A percentile compares a stretch with the other conserved stretches of the same genome.
These are phyloP conservation scores for Pseudanteris insignis DNA, from an alignment of 2,888 invertebrate species.

Conservation along the genomic window DNA sequence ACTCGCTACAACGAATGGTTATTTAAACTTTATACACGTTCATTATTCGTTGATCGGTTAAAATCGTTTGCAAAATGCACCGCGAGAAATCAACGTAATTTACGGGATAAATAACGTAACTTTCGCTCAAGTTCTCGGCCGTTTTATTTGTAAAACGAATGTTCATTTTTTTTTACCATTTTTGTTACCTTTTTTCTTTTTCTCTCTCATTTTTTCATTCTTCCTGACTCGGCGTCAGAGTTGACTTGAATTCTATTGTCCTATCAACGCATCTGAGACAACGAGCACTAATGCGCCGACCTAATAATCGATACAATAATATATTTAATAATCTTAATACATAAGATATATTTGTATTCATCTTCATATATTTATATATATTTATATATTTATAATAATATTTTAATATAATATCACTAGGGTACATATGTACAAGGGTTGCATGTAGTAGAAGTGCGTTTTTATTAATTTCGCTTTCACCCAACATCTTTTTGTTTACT, in stretches of 20 bases:
- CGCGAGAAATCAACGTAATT: conserved; percentile 1
- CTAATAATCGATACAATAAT: conserved; percentile 63
- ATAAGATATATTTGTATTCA: conserved; percentile 61
- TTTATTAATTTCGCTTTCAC: conserved; percentile 5
- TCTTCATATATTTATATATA: conserved; percentile 57
- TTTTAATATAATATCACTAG: conserved; percentile 63
- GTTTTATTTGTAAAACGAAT: too few species aligned
- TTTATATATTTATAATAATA: conserved; percentile 57
- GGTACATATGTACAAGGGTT: conserved; percentile 65
- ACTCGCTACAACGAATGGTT: conserved; percentile 18
- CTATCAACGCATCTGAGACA: conserved; percentile 48
- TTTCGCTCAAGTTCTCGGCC: conserved; percentile 12
- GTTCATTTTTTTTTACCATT: too few species aligned
- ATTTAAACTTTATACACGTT: conserved; percentile 9
- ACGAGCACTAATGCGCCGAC: conserved; percentile 52
- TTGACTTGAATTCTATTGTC: conserved; percentile 40
- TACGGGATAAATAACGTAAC: not conserved
- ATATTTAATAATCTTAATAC: conserved; percentile 64
- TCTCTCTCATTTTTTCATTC: too few species aligned
- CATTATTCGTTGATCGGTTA: conserved; percentile 8
- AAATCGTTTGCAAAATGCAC: not conserved
- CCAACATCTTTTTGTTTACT: not conserved
- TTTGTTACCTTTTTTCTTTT: too few species aligned
- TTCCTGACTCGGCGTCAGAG: conserved; percentile 20
- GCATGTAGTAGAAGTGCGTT: conserved; percentile 59